phyloP scores from a whole-genome alignment of 2,888 invertebrate genomes.

The Colletes collaris region DNA sequence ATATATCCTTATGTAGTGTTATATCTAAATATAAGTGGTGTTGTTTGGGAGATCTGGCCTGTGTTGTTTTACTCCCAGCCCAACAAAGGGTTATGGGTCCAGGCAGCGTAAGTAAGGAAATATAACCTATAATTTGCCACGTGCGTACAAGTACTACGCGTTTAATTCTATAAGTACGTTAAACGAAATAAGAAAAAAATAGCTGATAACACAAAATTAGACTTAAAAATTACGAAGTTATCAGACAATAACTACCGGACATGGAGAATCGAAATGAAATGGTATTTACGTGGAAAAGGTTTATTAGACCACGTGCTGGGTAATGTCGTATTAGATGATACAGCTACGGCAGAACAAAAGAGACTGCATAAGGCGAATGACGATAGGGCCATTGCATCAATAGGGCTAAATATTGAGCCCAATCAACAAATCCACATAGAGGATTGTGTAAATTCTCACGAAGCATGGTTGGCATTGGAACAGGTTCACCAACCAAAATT shows the following conservation, averaged over 20 bases:
- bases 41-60: too few relatives aligned
- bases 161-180: too few relatives aligned
- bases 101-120: too few relatives aligned
- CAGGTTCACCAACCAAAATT: slow-evolving; percentile 24
- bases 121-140: too few relatives aligned
- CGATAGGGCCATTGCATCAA: background rate
- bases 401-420: background rate
- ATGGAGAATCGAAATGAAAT: slow-evolving; percentile 14
- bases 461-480: slow-evolving; percentile 9
- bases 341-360: background rate
- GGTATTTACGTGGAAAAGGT: background rate
- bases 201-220: too few relatives aligned
- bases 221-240: slow-evolving; percentile 10
- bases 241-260: slow-evolving; percentile 3
- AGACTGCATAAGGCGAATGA: background rate
- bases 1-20: too few relatives aligned
- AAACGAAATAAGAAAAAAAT: too few relatives aligned
- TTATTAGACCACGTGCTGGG: background rate
- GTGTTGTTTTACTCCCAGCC: too few relatives aligned
- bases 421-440: slow-evolving; percentile 12
- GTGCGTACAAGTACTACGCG: too few relatives aligned
- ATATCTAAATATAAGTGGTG: too few relatives aligned
- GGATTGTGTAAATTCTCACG: background rate
- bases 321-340: background rate
- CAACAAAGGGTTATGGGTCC: too few relatives aligned